Percentiles rank a stretch among this genome's conserved stretches.
phyloP scores from a whole-genome alignment of 2,113 vertebrate species.

The Orcinus orca region DNA sequence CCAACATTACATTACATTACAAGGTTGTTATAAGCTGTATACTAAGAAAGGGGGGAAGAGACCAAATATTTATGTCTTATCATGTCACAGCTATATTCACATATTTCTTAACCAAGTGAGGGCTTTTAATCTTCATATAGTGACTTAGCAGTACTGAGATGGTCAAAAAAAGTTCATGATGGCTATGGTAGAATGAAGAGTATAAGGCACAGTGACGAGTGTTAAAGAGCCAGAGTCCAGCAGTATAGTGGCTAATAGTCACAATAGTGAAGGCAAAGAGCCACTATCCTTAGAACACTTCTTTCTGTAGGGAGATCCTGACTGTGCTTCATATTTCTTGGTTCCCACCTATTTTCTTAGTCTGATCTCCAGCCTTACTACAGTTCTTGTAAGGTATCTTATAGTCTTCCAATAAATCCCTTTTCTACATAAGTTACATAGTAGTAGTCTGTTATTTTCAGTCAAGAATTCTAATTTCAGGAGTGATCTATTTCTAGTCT shows the following conservation, averaged over 20 bases:
- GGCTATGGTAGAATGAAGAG: neutral
- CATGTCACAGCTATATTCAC: neutral
- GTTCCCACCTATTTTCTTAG: neutral
- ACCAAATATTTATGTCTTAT: neutral
- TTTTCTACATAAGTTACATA: neutral
- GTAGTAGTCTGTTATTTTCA: neutral
- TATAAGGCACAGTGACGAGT: neutral
- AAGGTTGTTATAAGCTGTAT: neutral
- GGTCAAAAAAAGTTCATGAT: neutral
- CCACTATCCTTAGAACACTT: neutral
- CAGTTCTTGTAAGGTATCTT: neutral
- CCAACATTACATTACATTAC: neutral
- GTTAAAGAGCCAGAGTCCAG: neutral
- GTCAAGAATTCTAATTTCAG: slow-evolving; percentile 8
- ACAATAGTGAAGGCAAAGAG: neutral
- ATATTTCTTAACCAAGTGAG: neutral
- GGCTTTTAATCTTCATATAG: neutral
- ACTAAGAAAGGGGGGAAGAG: neutral
- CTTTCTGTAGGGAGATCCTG: neutral
- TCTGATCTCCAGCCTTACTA: neutral
- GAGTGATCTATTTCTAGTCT: slow-evolving; percentile 15
- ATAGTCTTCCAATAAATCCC: neutral
- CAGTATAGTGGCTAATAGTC: neutral
- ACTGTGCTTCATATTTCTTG: neutral
- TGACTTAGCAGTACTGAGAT: neutral